Evolutionary conservation across 2,888 invertebrate genomes (phyloP).

Genomic region (Rhodophaea formosa): DNA sequence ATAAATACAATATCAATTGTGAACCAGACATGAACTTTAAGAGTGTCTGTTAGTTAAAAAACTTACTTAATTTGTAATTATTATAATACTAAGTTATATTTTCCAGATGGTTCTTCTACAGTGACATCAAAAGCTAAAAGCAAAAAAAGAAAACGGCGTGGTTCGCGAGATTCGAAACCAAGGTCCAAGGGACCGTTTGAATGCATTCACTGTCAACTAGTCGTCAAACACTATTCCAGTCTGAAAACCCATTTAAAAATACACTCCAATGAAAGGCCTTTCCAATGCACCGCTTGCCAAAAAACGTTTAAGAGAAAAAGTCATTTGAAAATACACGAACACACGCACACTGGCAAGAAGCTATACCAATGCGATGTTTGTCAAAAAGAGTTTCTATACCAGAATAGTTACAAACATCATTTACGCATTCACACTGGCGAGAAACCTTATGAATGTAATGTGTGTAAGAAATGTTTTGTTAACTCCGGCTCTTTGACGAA

Average conservation of each 20-base stretch:
- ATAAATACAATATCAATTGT: no score
- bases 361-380: not conserved
- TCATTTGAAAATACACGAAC: not conserved
- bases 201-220: not conserved
- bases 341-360: not conserved
- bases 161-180: no score
- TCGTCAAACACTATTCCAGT: not conserved
- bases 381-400: not conserved
- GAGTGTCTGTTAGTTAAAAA: no score
- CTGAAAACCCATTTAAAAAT: not conserved
- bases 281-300: not conserved
- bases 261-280: not conserved
- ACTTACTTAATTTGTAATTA: no score
- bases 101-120: no score
- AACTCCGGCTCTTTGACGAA: no score
- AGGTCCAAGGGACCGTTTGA: no score
- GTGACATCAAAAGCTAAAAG: no score
- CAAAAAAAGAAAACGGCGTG: no score
- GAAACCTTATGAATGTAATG: not conserved
- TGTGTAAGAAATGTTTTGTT: not conserved
- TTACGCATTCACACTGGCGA: not conserved
- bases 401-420: not conserved
- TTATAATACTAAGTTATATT: no score
- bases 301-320: not conserved
- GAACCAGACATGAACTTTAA: no score